phyloP scores from a whole-genome alignment of 30 jellyfish, hydroid and myxozoan species.

The Catostylus mosaicus region DNA sequence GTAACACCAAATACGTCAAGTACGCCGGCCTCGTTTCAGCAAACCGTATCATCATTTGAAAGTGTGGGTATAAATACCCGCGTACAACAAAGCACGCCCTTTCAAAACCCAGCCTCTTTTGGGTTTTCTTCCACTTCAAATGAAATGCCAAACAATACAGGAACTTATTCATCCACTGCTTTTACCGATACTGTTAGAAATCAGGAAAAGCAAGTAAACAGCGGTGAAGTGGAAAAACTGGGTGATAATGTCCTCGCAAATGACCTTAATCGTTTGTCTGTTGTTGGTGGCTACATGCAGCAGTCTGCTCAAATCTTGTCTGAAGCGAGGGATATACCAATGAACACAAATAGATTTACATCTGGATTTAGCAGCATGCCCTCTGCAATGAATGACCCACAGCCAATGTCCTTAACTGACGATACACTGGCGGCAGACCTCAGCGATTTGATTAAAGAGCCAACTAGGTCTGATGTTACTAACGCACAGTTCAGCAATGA shows the following conservation, averaged over 20 bases:
- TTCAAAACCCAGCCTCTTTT: background rate
- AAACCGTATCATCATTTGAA: constrained; percentile 3
- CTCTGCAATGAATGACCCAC: constrained; percentile 44
- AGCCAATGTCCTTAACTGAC: constrained; percentile 76
- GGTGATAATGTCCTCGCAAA: constrained; percentile 51
- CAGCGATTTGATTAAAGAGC: constrained; percentile 39
- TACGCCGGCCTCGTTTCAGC: constrained; percentile 2
- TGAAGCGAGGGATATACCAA: constrained; percentile 54
- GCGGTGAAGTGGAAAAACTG: background rate
- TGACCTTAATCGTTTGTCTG: constrained; percentile 68
- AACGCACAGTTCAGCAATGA: background rate
- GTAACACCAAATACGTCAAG: background rate
- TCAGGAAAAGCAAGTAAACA: background rate
- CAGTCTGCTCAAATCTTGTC: background rate
- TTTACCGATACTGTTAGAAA: background rate
- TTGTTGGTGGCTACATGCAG: constrained; percentile 39
- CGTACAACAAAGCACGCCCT: background rate
- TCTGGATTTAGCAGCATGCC: constrained; percentile 9
- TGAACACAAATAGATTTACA: background rate
- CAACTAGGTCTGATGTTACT: background rate
- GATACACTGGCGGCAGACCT: constrained; percentile 49
- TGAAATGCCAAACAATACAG: background rate
- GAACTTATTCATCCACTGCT: background rate
- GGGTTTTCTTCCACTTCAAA: background rate
- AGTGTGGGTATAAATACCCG: background rate